phyloP scores from a whole-genome alignment of 2,113 vertebrate genomes.

The Dipodomys spectabilis region DNA sequence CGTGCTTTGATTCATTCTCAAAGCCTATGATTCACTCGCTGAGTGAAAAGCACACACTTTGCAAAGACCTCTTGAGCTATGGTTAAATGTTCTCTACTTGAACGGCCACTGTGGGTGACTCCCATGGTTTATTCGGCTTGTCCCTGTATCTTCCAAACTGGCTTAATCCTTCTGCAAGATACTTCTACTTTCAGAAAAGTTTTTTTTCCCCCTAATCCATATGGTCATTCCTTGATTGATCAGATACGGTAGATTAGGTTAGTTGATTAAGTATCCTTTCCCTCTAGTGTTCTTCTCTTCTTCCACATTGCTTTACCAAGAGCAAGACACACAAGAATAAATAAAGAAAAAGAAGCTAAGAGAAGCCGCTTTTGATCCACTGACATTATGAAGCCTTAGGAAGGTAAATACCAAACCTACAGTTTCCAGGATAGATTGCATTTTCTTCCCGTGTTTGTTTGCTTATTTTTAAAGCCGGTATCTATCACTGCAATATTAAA shows the following conservation, averaged over 20 bases:
- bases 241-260: neutral
- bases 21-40: neutral
- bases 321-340: neutral
- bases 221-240: neutral
- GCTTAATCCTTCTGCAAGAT: constrained; percentile 33
- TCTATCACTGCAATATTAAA: neutral
- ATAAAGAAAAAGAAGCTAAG: neutral
- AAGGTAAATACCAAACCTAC: neutral
- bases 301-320: neutral
- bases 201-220: neutral
- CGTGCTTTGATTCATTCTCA: neutral
- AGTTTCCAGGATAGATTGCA: neutral
- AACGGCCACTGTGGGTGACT: neutral
- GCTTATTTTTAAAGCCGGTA: neutral
- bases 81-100: neutral
- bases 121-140: neutral
- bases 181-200: constrained; percentile 8
- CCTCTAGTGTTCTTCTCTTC: neutral
- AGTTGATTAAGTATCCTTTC: too few relatives aligned
- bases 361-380: neutral
- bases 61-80: constrained; percentile 18
- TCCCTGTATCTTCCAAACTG: constrained; percentile 3
- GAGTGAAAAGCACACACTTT: constrained; percentile 33
- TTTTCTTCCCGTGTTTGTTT: neutral
- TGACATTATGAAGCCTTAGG: neutral